Conservation (phyloP, 2,113 vertebrate species). For the Pontoporia blainvillei region DNA sequence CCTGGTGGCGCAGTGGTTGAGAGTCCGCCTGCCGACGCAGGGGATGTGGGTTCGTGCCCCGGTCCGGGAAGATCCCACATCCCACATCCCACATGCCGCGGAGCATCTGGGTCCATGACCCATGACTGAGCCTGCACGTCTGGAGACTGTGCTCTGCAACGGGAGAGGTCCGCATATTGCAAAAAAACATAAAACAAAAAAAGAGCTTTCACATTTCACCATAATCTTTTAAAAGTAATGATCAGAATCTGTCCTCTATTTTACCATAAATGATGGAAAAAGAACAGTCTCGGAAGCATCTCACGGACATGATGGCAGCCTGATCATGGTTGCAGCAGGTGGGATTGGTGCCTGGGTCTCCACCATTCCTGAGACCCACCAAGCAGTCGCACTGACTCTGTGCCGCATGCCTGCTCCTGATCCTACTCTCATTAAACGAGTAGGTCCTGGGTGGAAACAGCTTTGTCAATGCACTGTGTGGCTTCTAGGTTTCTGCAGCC, state of each 20-base stretch:
- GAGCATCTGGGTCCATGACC: no score
- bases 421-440: slow-evolving; percentile 86
- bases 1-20: no score
- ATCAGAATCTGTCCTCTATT: slow-evolving; percentile 68
- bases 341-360: slow-evolving; percentile 86
- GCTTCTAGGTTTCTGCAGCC: slow-evolving; percentile 31
- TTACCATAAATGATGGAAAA: slow-evolving; percentile 78
- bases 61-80: no score
- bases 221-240: slow-evolving; percentile 71
- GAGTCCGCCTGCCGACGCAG: no score
- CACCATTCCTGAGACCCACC: slow-evolving; percentile 85
- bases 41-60: no score
- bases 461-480: slow-evolving; percentile 77
- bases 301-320: slow-evolving; percentile 75
- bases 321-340: slow-evolving; percentile 78
- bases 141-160: no score
- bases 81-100: no score
- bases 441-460: slow-evolving; percentile 79
- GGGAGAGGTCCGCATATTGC: no score
- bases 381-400: slow-evolving; percentile 82
- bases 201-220: slow-evolving; percentile 57
- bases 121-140: no score
- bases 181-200: no score
- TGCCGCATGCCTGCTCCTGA: slow-evolving; percentile 77
- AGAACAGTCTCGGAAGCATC: slow-evolving; percentile 69